Evolutionary conservation across 2,113 vertebrate genomes (phyloP).

Genomic region (Hemiscyllium ocellatum): DNA sequence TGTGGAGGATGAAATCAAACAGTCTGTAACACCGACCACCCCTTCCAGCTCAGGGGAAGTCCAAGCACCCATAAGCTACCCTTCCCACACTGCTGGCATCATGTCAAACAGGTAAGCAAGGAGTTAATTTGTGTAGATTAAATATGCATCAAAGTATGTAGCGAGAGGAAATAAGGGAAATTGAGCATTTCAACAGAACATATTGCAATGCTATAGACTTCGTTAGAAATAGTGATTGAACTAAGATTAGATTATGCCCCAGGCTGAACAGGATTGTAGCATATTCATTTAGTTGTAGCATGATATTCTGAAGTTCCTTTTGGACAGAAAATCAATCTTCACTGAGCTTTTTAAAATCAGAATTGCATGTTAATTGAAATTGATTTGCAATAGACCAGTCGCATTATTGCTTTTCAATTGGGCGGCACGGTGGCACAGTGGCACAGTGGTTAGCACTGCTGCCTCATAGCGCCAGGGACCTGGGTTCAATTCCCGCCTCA

Average conservation of each 20-base stretch:
- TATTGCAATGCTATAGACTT: not conserved
- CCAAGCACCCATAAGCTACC: not conserved
- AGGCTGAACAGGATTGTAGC: not conserved
- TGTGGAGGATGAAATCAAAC: not conserved
- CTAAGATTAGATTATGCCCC: too few relatives aligned
- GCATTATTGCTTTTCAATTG: not conserved
- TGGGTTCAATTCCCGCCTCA: too few relatives aligned
- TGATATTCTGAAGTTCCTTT: not conserved
- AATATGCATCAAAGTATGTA: not conserved
- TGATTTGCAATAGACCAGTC: not conserved
- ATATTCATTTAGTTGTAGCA: not conserved
- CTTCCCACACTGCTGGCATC: not conserved
- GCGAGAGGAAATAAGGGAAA: not conserved
- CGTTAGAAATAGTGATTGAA: not conserved
- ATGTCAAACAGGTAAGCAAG: slow-evolving; percentile 34
- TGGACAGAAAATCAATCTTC: not conserved
- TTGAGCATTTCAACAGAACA: not conserved
- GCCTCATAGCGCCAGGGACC: too few relatives aligned
- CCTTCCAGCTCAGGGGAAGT: too few relatives aligned
- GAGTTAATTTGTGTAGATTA: not conserved
- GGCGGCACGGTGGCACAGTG: too few relatives aligned
- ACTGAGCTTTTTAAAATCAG: not conserved
- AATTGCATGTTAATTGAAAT: not conserved
- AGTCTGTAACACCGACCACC: not conserved
- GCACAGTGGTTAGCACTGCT: too few relatives aligned